A percentile compares a stretch with the other conserved stretches of the same genome.
phyloP scores from a whole-genome alignment of 2,113 vertebrate genomes.

The Rhinichthys klamathensis region DNA sequence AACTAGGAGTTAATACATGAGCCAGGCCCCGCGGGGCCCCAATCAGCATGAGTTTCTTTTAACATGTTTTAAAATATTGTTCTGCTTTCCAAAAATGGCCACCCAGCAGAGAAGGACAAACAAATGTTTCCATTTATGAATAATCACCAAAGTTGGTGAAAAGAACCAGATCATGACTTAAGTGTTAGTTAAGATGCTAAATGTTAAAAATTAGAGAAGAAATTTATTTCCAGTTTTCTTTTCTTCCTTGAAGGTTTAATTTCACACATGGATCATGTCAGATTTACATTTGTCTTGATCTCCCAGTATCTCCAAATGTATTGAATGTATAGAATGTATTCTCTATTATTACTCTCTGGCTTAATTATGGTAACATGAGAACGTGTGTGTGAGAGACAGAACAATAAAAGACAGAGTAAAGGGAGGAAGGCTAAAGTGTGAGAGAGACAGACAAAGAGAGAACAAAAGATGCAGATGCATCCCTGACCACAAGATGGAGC shows the following conservation, averaged over 20 bases:
- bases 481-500: slow-evolving; percentile 66
- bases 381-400: not conserved
- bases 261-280: slow-evolving; percentile 10
- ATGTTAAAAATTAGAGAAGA: not conserved
- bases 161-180: slow-evolving; percentile 59
- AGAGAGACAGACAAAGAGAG: slow-evolving; percentile 49
- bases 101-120: slow-evolving; percentile 53
- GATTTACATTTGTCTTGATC: slow-evolving; percentile 8
- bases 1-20: slow-evolving; percentile 58
- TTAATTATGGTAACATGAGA: slow-evolving; percentile 24
- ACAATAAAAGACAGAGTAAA: not conserved
- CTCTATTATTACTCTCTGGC: not conserved
- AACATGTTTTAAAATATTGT: slow-evolving; percentile 55
- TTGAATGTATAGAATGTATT: not conserved
- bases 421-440: not conserved
- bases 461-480: slow-evolving; percentile 30
- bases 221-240: not conserved
- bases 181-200: slow-evolving; percentile 67
- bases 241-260: not conserved
- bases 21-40: slow-evolving; percentile 65
- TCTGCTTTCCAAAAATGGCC: slow-evolving; percentile 43
- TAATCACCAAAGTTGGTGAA: slow-evolving; percentile 67
- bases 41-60: slow-evolving; percentile 64
- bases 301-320: not conserved
- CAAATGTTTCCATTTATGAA: slow-evolving; percentile 62